These are phyloP conservation scores for Chondrilla cf. caribensis DNA, from an alignment of 37 sponge, comb jelly and placozoan genomes.

Conservation along the genomic window DNA sequence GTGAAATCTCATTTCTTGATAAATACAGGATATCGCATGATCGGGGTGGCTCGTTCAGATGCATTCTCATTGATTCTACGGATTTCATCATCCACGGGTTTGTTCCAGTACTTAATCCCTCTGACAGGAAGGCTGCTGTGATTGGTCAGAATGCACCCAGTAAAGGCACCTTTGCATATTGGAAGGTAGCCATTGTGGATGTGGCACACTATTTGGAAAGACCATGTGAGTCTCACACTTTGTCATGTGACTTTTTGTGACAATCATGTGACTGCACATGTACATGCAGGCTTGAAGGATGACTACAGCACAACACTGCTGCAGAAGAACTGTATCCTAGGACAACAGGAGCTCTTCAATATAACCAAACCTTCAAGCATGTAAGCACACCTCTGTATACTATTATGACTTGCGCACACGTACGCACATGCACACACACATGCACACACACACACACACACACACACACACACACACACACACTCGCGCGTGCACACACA, in stretches of 20 bases:
- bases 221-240: constrained; percentile 10
- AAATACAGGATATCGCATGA: constrained; percentile 67
- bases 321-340: constrained; percentile 34
- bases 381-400: constrained; percentile 25
- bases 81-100: constrained; percentile 23
- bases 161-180: neutral
- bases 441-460: constrained; percentile 23
- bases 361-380: constrained; percentile 34
- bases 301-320: neutral
- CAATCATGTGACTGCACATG: constrained; percentile 5
- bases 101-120: constrained; percentile 4
- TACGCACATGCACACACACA: neutral
- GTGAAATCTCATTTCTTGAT: too few relatives aligned
- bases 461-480: constrained; percentile 32
- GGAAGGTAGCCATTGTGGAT: neutral
- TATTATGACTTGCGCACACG: neutral
- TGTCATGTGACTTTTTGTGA: neutral
- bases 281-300: neutral
- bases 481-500: neutral
- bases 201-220: neutral
- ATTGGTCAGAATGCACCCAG: neutral
- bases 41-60: constrained; percentile 52
- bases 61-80: constrained; percentile 22
- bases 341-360: constrained; percentile 43
- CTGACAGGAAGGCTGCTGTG: neutral